Conservation (phyloP, 2,888 invertebrate species). For the Trachelus tabidus region DNA sequence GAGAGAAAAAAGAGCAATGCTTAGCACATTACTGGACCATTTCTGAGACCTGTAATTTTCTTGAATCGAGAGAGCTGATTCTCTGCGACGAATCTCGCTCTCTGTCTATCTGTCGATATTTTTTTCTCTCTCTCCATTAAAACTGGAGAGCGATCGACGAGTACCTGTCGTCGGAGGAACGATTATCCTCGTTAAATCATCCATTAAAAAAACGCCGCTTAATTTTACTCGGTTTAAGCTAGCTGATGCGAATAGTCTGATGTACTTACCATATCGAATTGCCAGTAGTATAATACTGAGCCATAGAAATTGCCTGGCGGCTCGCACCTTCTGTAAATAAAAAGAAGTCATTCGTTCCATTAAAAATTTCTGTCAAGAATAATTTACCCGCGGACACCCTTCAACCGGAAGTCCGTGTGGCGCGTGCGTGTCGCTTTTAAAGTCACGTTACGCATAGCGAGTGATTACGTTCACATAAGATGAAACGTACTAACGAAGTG, state of each 20-base stretch:
- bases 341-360: slow-evolving; percentile 16
- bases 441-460: background rate
- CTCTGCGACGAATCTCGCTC: background rate
- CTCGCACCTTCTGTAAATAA: slow-evolving; percentile 53
- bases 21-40: background rate
- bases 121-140: background rate
- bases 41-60: background rate
- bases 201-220: background rate
- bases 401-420: background rate
- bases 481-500: background rate
- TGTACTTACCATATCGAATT: slow-evolving; percentile 24
- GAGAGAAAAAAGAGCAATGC: too few species aligned
- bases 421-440: background rate
- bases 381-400: background rate
- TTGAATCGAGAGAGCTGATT: background rate
- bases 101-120: background rate
- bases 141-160: background rate
- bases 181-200: background rate
- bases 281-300: slow-evolving; percentile 47
- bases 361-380: background rate
- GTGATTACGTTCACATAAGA: background rate
- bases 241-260: background rate
- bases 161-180: background rate
- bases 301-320: slow-evolving; percentile 50
- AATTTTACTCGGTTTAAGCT: background rate